These are phyloP conservation scores for Cuculus canorus DNA, from an alignment of 2,797 vertebrate genomes.

Conservation along the genomic window DNA sequence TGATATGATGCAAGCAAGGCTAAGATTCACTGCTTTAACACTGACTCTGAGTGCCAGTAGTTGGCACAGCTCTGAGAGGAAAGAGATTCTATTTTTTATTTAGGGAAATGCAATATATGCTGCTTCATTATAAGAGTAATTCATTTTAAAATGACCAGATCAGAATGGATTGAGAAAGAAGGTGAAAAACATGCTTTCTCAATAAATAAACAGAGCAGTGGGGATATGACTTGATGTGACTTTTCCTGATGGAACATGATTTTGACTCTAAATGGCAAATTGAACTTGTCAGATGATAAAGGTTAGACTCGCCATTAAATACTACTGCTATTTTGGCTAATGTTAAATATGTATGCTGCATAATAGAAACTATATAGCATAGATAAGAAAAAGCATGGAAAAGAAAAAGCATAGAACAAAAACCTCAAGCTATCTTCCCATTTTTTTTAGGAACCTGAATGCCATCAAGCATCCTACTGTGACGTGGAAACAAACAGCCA, in stretches of 20 bases:
- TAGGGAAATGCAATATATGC: constrained; percentile 1
- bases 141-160: constrained; percentile 57
- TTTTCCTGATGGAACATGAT: constrained; percentile 52
- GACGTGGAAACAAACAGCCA: background rate
- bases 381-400: background rate
- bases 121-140: constrained; percentile 43
- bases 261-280: constrained; percentile 55
- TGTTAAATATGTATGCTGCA: background rate
- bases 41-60: background rate
- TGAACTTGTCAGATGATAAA: constrained; percentile 47
- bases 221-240: constrained; percentile 40
- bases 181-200: constrained; percentile 62
- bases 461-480: background rate
- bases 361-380: background rate
- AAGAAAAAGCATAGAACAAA: background rate
- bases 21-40: background rate
- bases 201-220: constrained; percentile 54
- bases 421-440: background rate
- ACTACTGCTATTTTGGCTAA: background rate
- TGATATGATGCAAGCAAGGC: background rate
- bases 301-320: constrained; percentile 12
- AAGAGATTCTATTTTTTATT: background rate
- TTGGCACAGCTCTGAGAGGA: background rate
- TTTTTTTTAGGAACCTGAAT: background rate
- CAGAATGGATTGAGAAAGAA: constrained; percentile 54